These are phyloP conservation scores for Kryphioiulus occultus DNA, from an alignment of 2,888 invertebrate genomes.

Conservation along the genomic window DNA sequence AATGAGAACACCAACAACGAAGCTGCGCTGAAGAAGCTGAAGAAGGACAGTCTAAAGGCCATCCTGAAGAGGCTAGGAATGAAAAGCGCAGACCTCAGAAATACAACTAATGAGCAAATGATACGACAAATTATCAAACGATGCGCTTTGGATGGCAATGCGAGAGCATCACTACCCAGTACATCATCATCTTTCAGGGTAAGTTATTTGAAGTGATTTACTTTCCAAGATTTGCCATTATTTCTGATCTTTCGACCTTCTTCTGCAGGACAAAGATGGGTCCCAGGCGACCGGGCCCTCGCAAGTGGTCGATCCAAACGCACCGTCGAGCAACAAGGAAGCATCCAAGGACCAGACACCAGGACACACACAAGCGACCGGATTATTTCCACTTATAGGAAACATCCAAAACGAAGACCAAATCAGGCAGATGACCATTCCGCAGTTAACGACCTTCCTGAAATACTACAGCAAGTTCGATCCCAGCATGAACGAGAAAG, in stretches of 20 bases:
- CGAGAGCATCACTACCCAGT: not conserved
- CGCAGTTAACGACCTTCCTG: not conserved
- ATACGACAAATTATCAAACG: not conserved
- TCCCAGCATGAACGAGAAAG: not conserved
- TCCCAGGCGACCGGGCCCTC: not conserved
- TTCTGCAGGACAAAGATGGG: not conserved
- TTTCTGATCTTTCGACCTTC: no score
- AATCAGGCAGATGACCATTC: not conserved
- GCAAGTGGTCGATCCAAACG: not conserved
- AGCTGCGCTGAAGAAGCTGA: conserved; percentile 16
- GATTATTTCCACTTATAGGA: not conserved
- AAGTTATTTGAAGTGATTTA: not conserved
- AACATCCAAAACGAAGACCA: not conserved
- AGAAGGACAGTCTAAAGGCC: not conserved
- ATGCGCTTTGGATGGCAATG: not conserved
- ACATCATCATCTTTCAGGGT: not conserved
- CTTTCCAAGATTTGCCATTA: no score
- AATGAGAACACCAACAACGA: not conserved
- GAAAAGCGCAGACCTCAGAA: not conserved
- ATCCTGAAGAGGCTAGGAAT: not conserved
- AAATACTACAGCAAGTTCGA: not conserved
- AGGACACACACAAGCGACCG: not conserved
- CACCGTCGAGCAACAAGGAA: not conserved
- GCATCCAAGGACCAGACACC: not conserved
- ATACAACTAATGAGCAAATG: not conserved